Conservation (phyloP, 2,888 invertebrate species). For the Synergus japonicus region DNA sequence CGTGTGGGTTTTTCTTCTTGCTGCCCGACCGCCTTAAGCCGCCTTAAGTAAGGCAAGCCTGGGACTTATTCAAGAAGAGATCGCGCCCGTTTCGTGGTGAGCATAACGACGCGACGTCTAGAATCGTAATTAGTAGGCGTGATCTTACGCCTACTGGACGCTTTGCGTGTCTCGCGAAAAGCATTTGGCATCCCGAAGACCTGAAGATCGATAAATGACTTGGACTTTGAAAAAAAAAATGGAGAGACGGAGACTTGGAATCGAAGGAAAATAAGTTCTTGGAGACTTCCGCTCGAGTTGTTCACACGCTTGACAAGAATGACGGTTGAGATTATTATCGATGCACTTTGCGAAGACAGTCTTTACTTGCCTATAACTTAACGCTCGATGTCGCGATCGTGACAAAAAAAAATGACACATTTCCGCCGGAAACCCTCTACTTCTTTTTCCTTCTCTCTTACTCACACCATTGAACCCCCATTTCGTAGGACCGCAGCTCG, state of each 20-base stretch:
- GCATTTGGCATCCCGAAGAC: constrained; percentile 44
- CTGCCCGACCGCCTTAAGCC: constrained; percentile 49
- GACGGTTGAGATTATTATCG: constrained; percentile 76
- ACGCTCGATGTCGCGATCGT: constrained; percentile 74
- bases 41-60: constrained; percentile 44
- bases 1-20: constrained; percentile 73
- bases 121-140: constrained; percentile 77
- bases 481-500: constrained; percentile 54
- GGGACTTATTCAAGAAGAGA: constrained; percentile 47
- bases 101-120: constrained; percentile 72
- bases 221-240: not conserved
- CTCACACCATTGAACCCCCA: constrained; percentile 47
- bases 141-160: constrained; percentile 73
- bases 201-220: constrained; percentile 14
- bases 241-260: not conserved
- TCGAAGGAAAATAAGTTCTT: constrained; percentile 22
- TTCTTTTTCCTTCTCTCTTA: constrained; percentile 57
- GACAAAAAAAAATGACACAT: constrained; percentile 75
- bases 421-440: constrained; percentile 75
- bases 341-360: constrained; percentile 68
- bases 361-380: constrained; percentile 66
- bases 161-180: constrained; percentile 62
- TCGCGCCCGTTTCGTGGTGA: constrained; percentile 52
- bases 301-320: constrained; percentile 57
- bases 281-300: constrained; percentile 42